These are phyloP conservation scores for Enteromius radiatus DNA, from an alignment of 2,797 vertebrate species.

Conservation along the genomic window DNA sequence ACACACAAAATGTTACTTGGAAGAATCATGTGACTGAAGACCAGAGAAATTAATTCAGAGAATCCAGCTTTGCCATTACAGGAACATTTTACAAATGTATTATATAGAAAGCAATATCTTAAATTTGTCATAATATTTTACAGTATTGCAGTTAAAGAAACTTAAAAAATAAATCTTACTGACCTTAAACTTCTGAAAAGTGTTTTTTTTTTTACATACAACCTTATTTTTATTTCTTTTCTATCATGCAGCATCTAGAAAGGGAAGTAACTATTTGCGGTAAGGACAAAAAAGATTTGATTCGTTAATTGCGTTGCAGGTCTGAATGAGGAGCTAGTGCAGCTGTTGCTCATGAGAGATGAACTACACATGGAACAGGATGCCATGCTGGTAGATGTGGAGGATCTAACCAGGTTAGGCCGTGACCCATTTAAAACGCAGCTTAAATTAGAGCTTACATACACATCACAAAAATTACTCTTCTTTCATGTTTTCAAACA, in stretches of 20 bases:
- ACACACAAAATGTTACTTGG: no score
- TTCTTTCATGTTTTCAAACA: conserved; percentile 64
- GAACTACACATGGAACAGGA: conserved; percentile 97
- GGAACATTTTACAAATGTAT: not conserved
- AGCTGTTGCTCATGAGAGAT: conserved; percentile 91
- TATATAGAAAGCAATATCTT: not conserved
- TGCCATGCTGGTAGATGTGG: conserved; percentile 97
- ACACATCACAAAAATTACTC: not conserved
- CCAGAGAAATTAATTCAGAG: not conserved
- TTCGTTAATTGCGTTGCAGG: conserved; percentile 69
- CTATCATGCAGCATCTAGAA: not conserved
- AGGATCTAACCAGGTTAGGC: conserved; percentile 92
- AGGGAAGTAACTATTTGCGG: not conserved
- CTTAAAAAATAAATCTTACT: no score
- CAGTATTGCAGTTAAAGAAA: no score
- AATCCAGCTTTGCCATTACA: not conserved
- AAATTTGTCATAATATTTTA: no score
- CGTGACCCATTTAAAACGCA: not conserved
- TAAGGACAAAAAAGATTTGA: not conserved
- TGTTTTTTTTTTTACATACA: not conserved
- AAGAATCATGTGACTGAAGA: not conserved
- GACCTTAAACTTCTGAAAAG: not conserved
- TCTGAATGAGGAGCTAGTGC: conserved; percentile 94
- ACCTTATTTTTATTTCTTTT: not conserved
- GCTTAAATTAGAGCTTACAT: not conserved